Base-by-base conservation (phyloP, 2,888 invertebrate species). In the Lepidochitona cinerea region DNA sequence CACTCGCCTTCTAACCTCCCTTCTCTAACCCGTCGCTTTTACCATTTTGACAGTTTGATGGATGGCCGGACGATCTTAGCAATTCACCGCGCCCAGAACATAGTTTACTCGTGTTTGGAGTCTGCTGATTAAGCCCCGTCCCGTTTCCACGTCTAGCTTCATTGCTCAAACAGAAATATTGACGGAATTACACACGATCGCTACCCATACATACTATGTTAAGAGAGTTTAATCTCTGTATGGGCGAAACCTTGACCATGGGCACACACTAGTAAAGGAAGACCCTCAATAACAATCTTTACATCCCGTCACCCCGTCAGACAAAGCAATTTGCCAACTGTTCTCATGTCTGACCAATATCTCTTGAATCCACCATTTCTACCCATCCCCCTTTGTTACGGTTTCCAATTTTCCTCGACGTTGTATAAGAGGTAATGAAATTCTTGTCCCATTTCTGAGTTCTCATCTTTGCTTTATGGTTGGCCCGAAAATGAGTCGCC, bases 161-260 rank as follows among this genome's bases (percentile, higher is more conserved):
- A 1, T 32, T 29, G 59, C 59, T 59, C 59, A 59, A 59, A 59
- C 59, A 59, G 59, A 59, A 59, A 59, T 59, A 59, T 59, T 59
- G 59, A 59, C 23, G 23, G 59, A 59, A 59, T 59, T 59, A 32
- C 59, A 29, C 23, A 59, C 23, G 59, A 59, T 59, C 59, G 59
- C 29, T 59, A 59, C 59, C 59, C 23, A 59, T 59, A 59, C 29
- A 59, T 59, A 59, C 59, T 29, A 59, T 59, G 29, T 59, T 59
- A 29, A 59, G 29, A 23, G 59, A 59, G 29, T 59, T 59, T 59
- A 59, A 59, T 59, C 59, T 29, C 18, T 23, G 32, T 32, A 23
- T 29, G 59, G 26, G 29, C 14, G 59, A 14, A 2, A 18, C 32
- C 59, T 49, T 59, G 29, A n/a, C n/a, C n/a, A n/a, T n/a, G n/a